Conservation (phyloP, 2,888 invertebrate genomes). For the Catonia carolina region DNA sequence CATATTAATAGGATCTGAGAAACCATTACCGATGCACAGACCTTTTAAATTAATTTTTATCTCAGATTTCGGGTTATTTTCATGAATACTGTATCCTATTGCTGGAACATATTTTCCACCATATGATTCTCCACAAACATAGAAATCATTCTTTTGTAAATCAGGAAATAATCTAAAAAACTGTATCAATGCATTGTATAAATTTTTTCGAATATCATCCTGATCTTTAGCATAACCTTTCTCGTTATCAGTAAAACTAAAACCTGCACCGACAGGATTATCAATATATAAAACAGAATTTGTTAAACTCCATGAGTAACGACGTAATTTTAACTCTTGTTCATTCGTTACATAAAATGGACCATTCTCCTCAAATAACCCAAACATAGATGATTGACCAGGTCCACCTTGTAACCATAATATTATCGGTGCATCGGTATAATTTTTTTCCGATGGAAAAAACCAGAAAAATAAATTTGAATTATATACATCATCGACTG, state of each 20-base stretch:
- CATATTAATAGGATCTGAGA: slow-evolving; percentile 72
- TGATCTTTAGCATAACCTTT: not conserved
- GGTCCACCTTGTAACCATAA: slow-evolving; percentile 85
- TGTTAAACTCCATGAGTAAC: slow-evolving; percentile 70
- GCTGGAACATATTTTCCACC: slow-evolving; percentile 64
- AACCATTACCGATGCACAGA: slow-evolving; percentile 71
- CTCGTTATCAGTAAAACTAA: slow-evolving; percentile 66
- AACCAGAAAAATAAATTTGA: slow-evolving; percentile 48
- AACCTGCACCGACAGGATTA: slow-evolving; percentile 88
- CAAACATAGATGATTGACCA: slow-evolving; percentile 69
- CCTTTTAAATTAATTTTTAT: slow-evolving; percentile 29
- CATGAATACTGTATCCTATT: slow-evolving; percentile 62
- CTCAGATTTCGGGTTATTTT: slow-evolving; percentile 34
- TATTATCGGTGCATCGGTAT: slow-evolving; percentile 52
- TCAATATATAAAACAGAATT: slow-evolving; percentile 84
- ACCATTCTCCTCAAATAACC: slow-evolving; percentile 77
- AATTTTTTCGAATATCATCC: not conserved
- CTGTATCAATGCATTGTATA: not conserved
- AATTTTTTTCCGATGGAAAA: slow-evolving; percentile 40
- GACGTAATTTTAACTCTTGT: slow-evolving; percentile 45
- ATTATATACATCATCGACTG: slow-evolving; percentile 49
- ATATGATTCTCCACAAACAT: too few species aligned
- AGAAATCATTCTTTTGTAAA: too few species aligned
- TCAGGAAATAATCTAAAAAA: too few species aligned
- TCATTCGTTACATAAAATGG: slow-evolving; percentile 41